A percentile compares a stretch with the other conserved stretches of the same genome.
Conservation (phyloP, 2,797 vertebrate genomes). For the Gallinago nigripennis region DNA sequence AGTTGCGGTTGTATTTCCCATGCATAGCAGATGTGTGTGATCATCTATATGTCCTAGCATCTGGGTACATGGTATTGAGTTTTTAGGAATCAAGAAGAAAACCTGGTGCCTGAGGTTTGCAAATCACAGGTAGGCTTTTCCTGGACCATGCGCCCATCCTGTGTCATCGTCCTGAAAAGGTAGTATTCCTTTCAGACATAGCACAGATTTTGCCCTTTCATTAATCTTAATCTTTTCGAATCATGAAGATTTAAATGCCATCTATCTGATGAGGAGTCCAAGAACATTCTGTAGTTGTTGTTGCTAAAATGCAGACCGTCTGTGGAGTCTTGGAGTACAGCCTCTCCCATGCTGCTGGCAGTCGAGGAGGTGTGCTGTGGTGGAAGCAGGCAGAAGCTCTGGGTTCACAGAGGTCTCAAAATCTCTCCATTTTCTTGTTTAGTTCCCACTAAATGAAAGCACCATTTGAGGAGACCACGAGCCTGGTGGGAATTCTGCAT, state of each 20-base stretch:
- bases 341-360: background rate
- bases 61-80: background rate
- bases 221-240: background rate
- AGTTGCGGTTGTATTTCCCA: background rate
- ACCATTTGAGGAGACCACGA: background rate
- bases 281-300: background rate
- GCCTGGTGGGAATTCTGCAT: background rate
- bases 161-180: background rate
- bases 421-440: background rate
- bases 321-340: background rate
- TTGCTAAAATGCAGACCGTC: background rate
- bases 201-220: background rate
- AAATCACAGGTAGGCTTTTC: background rate
- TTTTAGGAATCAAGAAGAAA: background rate
- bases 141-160: rapidly evolving
- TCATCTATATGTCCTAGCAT: rapidly evolving
- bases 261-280: background rate
- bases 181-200: background rate
- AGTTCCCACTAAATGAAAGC: background rate
- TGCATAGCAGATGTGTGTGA: background rate
- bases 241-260: background rate
- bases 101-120: background rate
- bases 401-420: background rate
- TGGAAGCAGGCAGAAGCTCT: background rate
- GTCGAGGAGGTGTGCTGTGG: background rate